Evolutionary conservation across 2,888 invertebrate genomes (phyloP).

Genomic region (Zele albiditarsus): DNA sequence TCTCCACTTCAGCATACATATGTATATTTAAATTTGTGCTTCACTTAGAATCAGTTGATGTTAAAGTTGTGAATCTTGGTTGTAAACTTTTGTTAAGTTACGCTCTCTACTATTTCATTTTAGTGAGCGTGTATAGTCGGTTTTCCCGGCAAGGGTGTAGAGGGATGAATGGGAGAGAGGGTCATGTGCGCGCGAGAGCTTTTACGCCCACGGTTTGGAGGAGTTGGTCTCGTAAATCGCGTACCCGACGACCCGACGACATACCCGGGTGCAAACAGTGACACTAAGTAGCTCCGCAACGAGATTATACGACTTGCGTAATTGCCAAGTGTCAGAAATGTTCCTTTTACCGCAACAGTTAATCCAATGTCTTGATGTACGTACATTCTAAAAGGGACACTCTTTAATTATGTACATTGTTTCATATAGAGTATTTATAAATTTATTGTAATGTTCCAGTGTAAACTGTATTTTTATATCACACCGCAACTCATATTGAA

Average conservation of each 20-base stretch:
- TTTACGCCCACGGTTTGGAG: conserved; percentile 33
- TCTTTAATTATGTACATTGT: not conserved
- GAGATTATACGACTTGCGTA: conserved; percentile 53
- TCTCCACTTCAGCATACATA: too few relatives aligned
- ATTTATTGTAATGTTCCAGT: too few relatives aligned
- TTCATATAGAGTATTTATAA: too few relatives aligned
- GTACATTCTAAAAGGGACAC: not conserved
- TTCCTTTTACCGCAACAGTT: conserved; percentile 36
- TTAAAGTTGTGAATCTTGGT: not conserved
- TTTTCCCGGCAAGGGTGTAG: conserved; percentile 8
- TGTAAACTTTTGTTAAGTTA: not conserved
- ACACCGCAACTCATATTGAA: too few relatives aligned
- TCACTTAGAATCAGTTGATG: too few relatives aligned
- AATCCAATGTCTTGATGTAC: not conserved
- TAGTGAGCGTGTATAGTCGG: not conserved
- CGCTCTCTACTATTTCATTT: not conserved
- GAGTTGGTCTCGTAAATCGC: conserved; percentile 55
- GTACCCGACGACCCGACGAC: conserved; percentile 51
- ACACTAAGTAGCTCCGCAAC: conserved; percentile 56
- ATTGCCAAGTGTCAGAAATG: conserved; percentile 52
- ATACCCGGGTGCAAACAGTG: conserved; percentile 54
- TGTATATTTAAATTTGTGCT: too few relatives aligned
- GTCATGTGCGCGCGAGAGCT: conserved; percentile 27
- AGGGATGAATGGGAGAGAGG: not conserved
- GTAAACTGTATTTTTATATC: too few relatives aligned